Conservation (phyloP, 1,140 invertebrate species). For the Drosophila simulans region DNA sequence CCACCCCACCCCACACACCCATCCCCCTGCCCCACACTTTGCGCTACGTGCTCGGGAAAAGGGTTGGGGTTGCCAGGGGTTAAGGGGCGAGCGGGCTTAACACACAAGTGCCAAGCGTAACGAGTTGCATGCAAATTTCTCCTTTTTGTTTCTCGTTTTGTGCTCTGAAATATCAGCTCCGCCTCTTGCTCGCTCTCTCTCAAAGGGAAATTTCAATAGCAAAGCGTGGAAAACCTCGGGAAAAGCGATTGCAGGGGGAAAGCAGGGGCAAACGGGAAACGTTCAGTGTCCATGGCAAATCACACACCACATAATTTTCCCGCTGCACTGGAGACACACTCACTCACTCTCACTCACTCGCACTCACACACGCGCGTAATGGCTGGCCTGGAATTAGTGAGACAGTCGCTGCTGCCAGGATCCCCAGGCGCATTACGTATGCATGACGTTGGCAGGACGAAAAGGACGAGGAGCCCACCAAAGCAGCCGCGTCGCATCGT, state of each 20-base stretch:
- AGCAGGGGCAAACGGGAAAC: slow-evolving; percentile 19
- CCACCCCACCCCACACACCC: neutral
- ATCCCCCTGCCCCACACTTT: neutral
- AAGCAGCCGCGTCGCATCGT: slow-evolving; percentile 49
- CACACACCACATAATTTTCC: slow-evolving; percentile 81
- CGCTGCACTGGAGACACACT: slow-evolving; percentile 62
- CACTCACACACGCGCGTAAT: slow-evolving; percentile 28
- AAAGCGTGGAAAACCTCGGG: slow-evolving; percentile 9
- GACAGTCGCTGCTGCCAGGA: slow-evolving; percentile 43
- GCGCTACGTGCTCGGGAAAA: slow-evolving; percentile 24
- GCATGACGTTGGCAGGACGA: slow-evolving; percentile 64
- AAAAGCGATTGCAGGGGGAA: slow-evolving; percentile 13
- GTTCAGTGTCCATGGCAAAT: slow-evolving; percentile 72
- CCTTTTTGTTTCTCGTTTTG: slow-evolving; percentile 37
- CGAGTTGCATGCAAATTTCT: slow-evolving; percentile 80
- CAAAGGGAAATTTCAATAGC: slow-evolving; percentile 61
- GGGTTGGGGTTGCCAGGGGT: slow-evolving; percentile 2
- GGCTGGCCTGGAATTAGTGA: slow-evolving; percentile 71
- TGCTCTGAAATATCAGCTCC: slow-evolving; percentile 62
- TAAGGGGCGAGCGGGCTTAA: slow-evolving; percentile 59
- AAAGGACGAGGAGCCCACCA: slow-evolving; percentile 16
- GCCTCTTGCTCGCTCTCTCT: slow-evolving; percentile 22
- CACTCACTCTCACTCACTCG: slow-evolving; percentile 4
- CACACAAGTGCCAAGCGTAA: slow-evolving; percentile 79
- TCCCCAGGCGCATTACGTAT: slow-evolving; percentile 80